Evolutionary conservation across 2,113 vertebrate species (phyloP).

Genomic region (Xiphias gladius): DNA sequence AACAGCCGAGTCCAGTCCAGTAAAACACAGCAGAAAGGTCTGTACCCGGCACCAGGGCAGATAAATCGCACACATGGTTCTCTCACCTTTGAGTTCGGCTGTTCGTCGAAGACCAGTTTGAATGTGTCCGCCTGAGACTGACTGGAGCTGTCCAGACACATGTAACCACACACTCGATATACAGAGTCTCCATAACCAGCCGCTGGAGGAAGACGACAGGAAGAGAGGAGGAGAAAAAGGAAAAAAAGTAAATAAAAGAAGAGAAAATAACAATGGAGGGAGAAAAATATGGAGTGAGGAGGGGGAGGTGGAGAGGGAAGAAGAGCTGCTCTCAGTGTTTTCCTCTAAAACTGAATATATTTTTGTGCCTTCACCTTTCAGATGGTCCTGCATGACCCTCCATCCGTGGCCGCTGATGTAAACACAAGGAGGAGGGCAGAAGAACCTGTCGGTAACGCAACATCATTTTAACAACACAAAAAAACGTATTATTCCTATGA

Average conservation of each 20-base stretch:
- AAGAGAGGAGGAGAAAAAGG: neutral
- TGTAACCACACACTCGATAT: slow-evolving; percentile 88
- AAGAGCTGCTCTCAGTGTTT: neutral
- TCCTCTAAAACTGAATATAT: neutral
- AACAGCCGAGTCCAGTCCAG: too few species aligned
- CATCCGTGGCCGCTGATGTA: slow-evolving; percentile 91
- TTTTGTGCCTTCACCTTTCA: slow-evolving; percentile 84
- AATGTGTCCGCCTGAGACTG: slow-evolving; percentile 88
- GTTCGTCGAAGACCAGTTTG: slow-evolving; percentile 92
- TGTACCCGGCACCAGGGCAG: neutral
- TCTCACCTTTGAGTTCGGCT: slow-evolving; percentile 87
- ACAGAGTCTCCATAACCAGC: slow-evolving; percentile 82
- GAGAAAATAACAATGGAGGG: neutral
- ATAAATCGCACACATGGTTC: neutral
- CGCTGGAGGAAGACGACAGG: slow-evolving; percentile 60
- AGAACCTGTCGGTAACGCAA: slow-evolving; percentile 86
- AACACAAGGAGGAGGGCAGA: slow-evolving; percentile 96
- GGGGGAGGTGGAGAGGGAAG: too few species aligned
- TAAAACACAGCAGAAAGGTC: neutral
- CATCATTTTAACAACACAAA: too few species aligned
- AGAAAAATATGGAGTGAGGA: too few species aligned
- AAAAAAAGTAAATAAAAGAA: too few species aligned
- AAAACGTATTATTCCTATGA: neutral
- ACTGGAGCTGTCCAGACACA: slow-evolving; percentile 91
- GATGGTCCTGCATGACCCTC: slow-evolving; percentile 89